Base-by-base conservation (phyloP, 2,888 invertebrate species). In the Drosophila anceps region DNA sequence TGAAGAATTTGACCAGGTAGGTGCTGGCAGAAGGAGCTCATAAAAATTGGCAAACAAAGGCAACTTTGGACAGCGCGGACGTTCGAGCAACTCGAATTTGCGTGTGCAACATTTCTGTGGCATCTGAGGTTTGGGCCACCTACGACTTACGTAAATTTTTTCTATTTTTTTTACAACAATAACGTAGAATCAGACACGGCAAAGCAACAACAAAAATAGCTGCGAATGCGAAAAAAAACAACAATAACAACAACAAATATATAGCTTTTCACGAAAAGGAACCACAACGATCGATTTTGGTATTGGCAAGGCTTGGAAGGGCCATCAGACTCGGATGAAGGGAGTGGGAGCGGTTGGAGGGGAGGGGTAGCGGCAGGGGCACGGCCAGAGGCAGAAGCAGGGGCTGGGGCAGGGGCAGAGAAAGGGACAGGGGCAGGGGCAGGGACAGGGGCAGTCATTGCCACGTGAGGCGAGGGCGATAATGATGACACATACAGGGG, bases 11-110 rank as follows among this genome's bases (percentile, higher is more conserved):
- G 77, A 71, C 68, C 69, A 50, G 48, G 63, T 60, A 46, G 60
- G 62, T 63, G 55, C 29, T 61, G 79, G 46, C 33, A 50, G 64
- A 53, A 60, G 66, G 44, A 66, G 82, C 87, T 78, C 84, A 86
- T 88, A 82, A 85, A 87, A 85, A 85, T 85, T 88, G 87, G 85
- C 88, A 80, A 84, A 85, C 82, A 85, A 88, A 78, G 71, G 81
- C 74, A 73, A 71, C 77, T 84, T 87, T 81, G 79, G 75, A 58
- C 77, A 71, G 46, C 62, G 60, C 62, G 78, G 58, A 61, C 63
- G 60, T 35, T 61, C 59, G 24, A 64, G 64, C 59, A 44, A 37
- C 65, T 63, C 57, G 65, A 84, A 77, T 80, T 82, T 84, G 75
- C 80, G 88, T 86, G 84, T 84, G 73, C 68, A 79, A 73, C 75